A percentile compares a stretch with the other conserved stretches of the same genome.
phyloP scores from a whole-genome alignment of 2,113 vertebrate species.

The Corydoras sp. region DNA sequence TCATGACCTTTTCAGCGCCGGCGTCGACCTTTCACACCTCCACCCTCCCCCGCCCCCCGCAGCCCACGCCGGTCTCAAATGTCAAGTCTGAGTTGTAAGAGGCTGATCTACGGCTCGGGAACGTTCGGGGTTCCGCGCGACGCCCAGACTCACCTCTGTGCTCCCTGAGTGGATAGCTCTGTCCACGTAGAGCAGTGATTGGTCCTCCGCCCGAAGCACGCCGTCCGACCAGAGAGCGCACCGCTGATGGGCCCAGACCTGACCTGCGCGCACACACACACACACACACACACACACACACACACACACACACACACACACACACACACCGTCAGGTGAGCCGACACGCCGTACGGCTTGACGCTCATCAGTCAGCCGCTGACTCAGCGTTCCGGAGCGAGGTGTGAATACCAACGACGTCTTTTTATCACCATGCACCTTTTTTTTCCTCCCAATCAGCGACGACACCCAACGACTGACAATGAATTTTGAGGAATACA shows the following conservation, averaged over 20 bases:
- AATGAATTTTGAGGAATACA: too few relatives aligned
- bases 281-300: neutral
- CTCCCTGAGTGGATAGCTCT: conserved; percentile 99
- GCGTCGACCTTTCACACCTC: conserved; percentile 72
- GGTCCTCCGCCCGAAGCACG: conserved; percentile 81
- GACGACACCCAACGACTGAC: too few relatives aligned
- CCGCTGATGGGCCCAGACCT: conserved; percentile 94
- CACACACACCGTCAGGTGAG: neutral
- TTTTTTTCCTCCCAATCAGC: too few relatives aligned
- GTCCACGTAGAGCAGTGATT: conserved; percentile 85
- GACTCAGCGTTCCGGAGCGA: too few relatives aligned
- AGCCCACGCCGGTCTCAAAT: conserved; percentile 13
- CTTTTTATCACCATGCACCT: too few relatives aligned
- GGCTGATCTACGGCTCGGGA: neutral
- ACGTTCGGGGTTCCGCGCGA: neutral
- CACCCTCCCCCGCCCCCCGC: conserved; percentile 64
- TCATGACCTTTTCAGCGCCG: conserved; percentile 76
- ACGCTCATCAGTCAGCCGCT: too few relatives aligned
- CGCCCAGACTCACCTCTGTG: conserved; percentile 83
- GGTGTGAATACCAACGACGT: too few relatives aligned
- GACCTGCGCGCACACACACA: conserved; percentile 63
- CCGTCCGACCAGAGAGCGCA: conserved; percentile 92
- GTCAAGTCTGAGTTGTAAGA: neutral
- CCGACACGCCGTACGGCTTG: too few relatives aligned
- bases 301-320: neutral